phyloP scores from a whole-genome alignment of 1,140 invertebrate species.

The Drosophila virilis region DNA sequence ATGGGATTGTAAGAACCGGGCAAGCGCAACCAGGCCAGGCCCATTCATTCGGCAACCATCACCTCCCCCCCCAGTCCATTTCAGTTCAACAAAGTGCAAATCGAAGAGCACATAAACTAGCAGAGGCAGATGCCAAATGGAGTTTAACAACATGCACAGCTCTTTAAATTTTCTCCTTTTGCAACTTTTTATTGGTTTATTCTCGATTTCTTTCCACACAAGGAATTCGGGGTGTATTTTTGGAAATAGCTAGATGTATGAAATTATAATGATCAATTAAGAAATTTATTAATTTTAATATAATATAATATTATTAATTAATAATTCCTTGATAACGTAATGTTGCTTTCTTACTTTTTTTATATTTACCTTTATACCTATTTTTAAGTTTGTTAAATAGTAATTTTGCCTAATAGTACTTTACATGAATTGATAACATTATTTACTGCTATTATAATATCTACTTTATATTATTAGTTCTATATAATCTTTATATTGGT shows the following conservation, averaged over 20 bases:
- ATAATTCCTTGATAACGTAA: no score
- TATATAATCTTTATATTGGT: no score
- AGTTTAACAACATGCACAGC: constrained; percentile 69
- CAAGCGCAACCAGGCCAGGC: constrained; percentile 2
- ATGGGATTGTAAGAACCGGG: constrained; percentile 57
- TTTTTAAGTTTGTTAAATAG: no score
- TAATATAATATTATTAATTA: no score
- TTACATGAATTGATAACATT: no score
- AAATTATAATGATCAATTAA: no score
- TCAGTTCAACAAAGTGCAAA: constrained; percentile 49
- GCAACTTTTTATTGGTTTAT: constrained; percentile 5
- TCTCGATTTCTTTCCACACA: constrained; percentile 1
- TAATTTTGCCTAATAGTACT: no score
- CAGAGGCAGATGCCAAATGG: constrained; percentile 62
- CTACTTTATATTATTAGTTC: no score
- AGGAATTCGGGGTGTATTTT: neutral
- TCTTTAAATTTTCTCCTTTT: constrained; percentile 50
- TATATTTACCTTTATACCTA: no score
- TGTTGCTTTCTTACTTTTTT: no score
- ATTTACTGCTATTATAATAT: no score
- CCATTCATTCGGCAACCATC: neutral
- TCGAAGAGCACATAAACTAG: constrained; percentile 55
- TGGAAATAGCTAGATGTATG: neutral
- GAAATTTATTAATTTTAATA: no score
- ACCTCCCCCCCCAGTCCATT: neutral